These are phyloP conservation scores for Esperia sulphurella DNA, from an alignment of 2,888 invertebrate species.

Conservation along the genomic window DNA sequence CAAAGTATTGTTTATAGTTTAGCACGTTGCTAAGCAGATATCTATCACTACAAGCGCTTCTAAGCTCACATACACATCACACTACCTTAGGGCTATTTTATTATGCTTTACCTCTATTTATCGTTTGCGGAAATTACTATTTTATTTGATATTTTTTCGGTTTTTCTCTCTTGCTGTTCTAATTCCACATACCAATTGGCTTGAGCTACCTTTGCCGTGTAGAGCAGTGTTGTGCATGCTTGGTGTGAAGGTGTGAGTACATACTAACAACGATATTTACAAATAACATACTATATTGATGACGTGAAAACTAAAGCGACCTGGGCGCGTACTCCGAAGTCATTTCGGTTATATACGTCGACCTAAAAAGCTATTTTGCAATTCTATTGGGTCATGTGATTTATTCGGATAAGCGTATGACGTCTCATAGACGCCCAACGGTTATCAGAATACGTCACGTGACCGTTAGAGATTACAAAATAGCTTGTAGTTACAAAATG, in stretches of 20 bases:
- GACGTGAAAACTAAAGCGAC: background rate
- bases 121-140: slow-evolving; percentile 9
- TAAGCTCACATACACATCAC: slow-evolving; percentile 36
- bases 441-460: no score
- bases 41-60: slow-evolving; percentile 33
- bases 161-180: background rate
- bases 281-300: background rate
- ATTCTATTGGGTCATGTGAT: no score
- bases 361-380: no score
- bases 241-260: slow-evolving; percentile 14
- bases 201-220: slow-evolving; percentile 35
- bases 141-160: background rate
- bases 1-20: slow-evolving; percentile 18
- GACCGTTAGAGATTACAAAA: no score
- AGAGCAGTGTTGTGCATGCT: slow-evolving; percentile 17
- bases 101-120: slow-evolving; percentile 10
- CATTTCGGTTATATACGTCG: no score
- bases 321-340: background rate
- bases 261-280: background rate
- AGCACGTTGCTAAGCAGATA: slow-evolving; percentile 33
- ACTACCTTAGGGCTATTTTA: slow-evolving; percentile 20
- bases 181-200: slow-evolving; percentile 21
- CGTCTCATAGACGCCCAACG: no score
- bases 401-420: no score
- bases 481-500: no score